Base-by-base conservation (phyloP, 2,797 vertebrate species). In the Neostethus bicornis region DNA sequence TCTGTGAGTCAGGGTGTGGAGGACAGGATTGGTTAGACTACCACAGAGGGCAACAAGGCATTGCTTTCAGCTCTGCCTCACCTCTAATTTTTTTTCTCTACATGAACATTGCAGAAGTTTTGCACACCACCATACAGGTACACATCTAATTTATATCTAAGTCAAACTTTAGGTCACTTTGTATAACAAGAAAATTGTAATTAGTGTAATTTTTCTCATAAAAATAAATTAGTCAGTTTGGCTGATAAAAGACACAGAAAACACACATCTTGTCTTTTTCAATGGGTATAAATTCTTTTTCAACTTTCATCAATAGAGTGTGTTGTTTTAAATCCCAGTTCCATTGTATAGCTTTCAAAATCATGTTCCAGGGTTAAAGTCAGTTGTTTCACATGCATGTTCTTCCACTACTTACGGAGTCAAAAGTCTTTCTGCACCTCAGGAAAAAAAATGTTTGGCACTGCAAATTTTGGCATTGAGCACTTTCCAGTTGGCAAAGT, bases 1-100 rank as follows among this genome's bases (percentile, higher is more conserved):
- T 45, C 47, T 13, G 23, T 79, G 59, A 75, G 64, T 35, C 58
- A 61, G 61, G 45, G 45, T 54, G 66, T 65, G 70, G 60, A 51
- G 73, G 61, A 50, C 58, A 67, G 45, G 56, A 59, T 53, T 72
- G 74, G 75, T 72, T 69, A 79, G 69, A 16, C 64, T 66, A 32
- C 64, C 51, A 28, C 39, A 44, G 56, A 79, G 49, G 60, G 73
- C 69, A 88, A 87, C 85, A 87, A 89, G 84, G 79, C 67, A 31
- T 21, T 70, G 76, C 84, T 88, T 89, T 89, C 79, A 86, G 76
- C 45, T 51, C 16, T 53, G 49, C 37, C 45, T 50, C 51, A 55
- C 35, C 64, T 56, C 66, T 50, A 16, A 52, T 35, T 59, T 51
- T 51, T 9, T 62, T 19, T 60, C 61, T 64, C 47, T 31, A 48